phyloP scores from a whole-genome alignment of 2,797 vertebrate species.

The Eulemur albifrons region DNA sequence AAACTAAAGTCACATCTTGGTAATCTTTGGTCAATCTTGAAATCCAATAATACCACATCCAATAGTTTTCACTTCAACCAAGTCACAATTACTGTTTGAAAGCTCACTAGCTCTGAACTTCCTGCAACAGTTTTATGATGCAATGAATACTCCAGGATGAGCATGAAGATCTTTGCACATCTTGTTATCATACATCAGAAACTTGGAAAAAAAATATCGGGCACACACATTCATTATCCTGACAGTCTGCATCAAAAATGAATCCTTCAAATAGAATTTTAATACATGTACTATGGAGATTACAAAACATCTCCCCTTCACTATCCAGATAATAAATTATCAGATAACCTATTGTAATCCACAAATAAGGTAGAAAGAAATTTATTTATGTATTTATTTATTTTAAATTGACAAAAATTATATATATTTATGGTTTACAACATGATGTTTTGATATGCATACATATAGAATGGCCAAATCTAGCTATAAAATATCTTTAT shows the following conservation, averaged over 20 bases:
- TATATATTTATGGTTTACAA: background rate
- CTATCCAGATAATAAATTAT: constrained; percentile 36
- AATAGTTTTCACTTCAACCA: background rate
- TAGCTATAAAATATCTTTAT: background rate
- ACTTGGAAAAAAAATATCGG: background rate
- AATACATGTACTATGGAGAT: background rate
- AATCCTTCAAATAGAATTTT: constrained; percentile 43
- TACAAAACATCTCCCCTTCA: background rate
- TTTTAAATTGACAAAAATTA: background rate
- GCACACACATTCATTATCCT: background rate
- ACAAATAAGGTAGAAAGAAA: constrained; percentile 11
- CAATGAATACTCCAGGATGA: background rate
- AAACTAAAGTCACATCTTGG: background rate
- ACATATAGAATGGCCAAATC: background rate
- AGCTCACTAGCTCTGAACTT: background rate
- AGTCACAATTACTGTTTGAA: background rate
- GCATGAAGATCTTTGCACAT: background rate
- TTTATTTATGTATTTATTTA: background rate
- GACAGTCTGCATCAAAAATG: constrained; percentile 58
- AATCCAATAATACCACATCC: background rate
- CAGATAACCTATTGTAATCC: background rate
- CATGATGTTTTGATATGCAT: too few species aligned
- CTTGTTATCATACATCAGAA: constrained; percentile 42
- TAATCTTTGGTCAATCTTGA: background rate
- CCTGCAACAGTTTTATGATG: background rate